These are phyloP conservation scores for Acanthochromis polyacanthus DNA, from an alignment of 2,113 vertebrate genomes.

Conservation along the genomic window DNA sequence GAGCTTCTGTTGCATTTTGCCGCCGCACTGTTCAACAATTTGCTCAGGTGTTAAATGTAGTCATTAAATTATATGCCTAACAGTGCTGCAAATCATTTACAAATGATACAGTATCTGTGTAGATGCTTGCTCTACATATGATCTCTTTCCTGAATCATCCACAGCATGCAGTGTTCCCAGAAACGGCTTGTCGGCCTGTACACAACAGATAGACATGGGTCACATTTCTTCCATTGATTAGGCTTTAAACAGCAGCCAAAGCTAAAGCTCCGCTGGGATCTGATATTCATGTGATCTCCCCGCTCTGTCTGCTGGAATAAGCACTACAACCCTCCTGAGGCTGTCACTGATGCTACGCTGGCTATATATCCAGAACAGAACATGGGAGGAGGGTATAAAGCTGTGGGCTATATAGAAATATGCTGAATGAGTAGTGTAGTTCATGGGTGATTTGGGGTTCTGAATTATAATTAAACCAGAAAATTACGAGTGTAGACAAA, in stretches of 20 bases:
- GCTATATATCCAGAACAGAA: slow-evolving; percentile 63
- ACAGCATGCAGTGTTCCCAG: slow-evolving; percentile 64
- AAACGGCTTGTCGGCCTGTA: slow-evolving; percentile 61
- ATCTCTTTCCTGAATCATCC: slow-evolving; percentile 45
- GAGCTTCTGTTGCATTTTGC: slow-evolving; percentile 55
- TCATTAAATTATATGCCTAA: slow-evolving; percentile 51
- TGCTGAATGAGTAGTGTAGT: slow-evolving; percentile 50
- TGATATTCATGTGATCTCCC: slow-evolving; percentile 73
- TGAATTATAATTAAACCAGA: slow-evolving; percentile 41
- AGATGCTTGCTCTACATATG: slow-evolving; percentile 16
- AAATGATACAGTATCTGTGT: slow-evolving; percentile 32
- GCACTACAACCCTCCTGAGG: slow-evolving; percentile 66
- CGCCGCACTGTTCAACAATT: slow-evolving; percentile 55
- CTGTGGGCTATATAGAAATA: slow-evolving; percentile 47
- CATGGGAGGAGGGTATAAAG: slow-evolving; percentile 10
- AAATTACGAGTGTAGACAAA: slow-evolving; percentile 33
- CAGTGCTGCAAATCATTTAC: slow-evolving; percentile 53
- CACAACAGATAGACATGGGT: slow-evolving; percentile 65
- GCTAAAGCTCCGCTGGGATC: slow-evolving; percentile 75
- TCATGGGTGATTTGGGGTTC: slow-evolving; percentile 36
- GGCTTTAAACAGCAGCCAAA: slow-evolving; percentile 77
- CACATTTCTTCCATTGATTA: slow-evolving; percentile 81
- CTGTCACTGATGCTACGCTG: slow-evolving; percentile 63
- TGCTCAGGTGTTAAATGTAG: slow-evolving; percentile 62
- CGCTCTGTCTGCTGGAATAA: slow-evolving; percentile 74